Evolutionary conservation across 2,797 vertebrate genomes (phyloP), one percentile per base, ranked within the genome.

Genomic region (Smutsia gigantea): DNA sequence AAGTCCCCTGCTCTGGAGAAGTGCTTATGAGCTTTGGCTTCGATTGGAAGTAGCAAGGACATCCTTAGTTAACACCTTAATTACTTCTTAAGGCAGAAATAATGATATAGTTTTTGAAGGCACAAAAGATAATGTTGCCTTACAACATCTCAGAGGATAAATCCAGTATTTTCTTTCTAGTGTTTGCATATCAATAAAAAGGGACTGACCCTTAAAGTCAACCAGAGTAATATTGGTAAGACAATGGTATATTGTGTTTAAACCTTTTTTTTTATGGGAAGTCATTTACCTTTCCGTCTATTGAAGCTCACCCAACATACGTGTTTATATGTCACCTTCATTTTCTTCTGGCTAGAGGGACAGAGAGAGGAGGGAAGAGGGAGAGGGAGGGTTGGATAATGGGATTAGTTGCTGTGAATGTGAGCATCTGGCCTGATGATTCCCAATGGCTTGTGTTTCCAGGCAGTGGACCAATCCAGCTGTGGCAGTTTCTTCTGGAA

Each of bases 401-500:
- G 63, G 53, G 81, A 29, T 69, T 39, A 3, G 25, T 19, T 34
- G 46, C 66, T 1, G 11, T 1, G 31, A 31, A 17, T 18, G 12
- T 19, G 79, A 23, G 8, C 91, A 2, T 59, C 64, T 21, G 63
- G 61, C 59, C 46, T 96, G 90, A 97, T 72, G 78, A 85, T 64
- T 87, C 31, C 37, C 46, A 4, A 11, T 89, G 57, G 69, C 97
- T 97, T 98, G 63, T 97, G 86, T 92, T 96, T 97, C 46, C 97
- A 99, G 99, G 99, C 98, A 99, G 99, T 7, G 99, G 99, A 96
- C 99, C 99, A 86, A 99, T 99, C 98, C 99, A 99, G 96, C 99
- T 99, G 98, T 99, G 99, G 99, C 99, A 99, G 98, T 99, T 99
- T 98, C 99, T 99, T 89, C 98, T 99, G 99, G 99, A 99, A 98